Evolutionary conservation across 1,140 invertebrate genomes (phyloP).

Genomic region (Drosophila kohkoa): DNA sequence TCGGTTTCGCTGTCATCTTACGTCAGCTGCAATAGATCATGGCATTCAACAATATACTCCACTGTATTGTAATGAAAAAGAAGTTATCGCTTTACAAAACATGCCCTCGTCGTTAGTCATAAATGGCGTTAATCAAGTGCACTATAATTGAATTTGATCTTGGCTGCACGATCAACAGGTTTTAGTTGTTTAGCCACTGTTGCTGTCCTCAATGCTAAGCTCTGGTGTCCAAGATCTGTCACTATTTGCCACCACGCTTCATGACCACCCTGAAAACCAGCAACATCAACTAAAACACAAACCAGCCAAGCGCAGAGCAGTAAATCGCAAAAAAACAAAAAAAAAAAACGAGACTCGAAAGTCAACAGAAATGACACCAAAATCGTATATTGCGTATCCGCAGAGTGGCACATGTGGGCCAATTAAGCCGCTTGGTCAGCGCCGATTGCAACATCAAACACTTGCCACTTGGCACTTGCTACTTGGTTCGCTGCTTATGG

Average conservation of each 20-base stretch:
- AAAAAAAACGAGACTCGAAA: background rate
- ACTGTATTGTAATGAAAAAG: background rate
- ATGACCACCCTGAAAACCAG: slow-evolving; percentile 27
- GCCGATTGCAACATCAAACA: slow-evolving; percentile 26
- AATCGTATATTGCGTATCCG: slow-evolving; percentile 39
- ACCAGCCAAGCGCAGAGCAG: background rate
- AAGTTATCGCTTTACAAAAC: background rate
- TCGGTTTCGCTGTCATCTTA: slow-evolving; percentile 73
- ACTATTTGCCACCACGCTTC: slow-evolving; percentile 24
- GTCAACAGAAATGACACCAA: slow-evolving; percentile 20
- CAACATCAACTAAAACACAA: background rate
- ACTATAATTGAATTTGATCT: slow-evolving; percentile 74
- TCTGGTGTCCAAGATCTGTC: slow-evolving; percentile 25
- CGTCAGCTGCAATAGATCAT: slow-evolving; percentile 8
- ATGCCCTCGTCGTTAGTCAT: slow-evolving; percentile 23
- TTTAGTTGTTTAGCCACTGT: slow-evolving; percentile 7
- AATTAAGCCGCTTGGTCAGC: slow-evolving; percentile 30
- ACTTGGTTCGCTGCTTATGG: slow-evolving; percentile 18
- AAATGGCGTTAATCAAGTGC: slow-evolving; percentile 61
- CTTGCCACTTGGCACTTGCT: slow-evolving; percentile 14
- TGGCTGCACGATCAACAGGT: slow-evolving; percentile 52
- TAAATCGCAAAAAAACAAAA: background rate
- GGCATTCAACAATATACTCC: background rate
- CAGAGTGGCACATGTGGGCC: slow-evolving; percentile 51
- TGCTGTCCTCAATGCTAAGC: slow-evolving; percentile 45